Percentiles rank a stretch among this genome's conserved stretches.
Conservation (phyloP, 1,140 invertebrate species). For the Rhopalosiphum padi region DNA sequence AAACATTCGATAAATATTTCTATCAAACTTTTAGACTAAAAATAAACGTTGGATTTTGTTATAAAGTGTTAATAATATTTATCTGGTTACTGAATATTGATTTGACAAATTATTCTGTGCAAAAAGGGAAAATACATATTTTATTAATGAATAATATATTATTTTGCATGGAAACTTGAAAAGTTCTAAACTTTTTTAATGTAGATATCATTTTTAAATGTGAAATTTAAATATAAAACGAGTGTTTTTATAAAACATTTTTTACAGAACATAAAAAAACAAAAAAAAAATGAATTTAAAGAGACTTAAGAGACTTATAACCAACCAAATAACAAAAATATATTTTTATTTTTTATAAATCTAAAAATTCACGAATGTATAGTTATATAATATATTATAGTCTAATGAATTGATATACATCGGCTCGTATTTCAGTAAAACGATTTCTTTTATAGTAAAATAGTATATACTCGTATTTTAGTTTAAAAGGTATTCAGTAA, state of each 20-base stretch:
- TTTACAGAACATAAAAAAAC: not conserved
- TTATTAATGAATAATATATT: not conserved
- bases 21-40: too few relatives aligned
- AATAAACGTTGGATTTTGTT: too few relatives aligned
- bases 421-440: not conserved
- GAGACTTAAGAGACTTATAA: not conserved
- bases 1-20: too few relatives aligned
- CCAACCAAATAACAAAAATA: not conserved
- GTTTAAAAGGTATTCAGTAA: not conserved
- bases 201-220: not conserved
- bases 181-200: too few relatives aligned
- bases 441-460: not conserved
- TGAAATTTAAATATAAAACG: not conserved
- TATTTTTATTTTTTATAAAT: not conserved
- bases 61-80: too few relatives aligned
- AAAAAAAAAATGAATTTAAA: not conserved
- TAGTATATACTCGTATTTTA: not conserved
- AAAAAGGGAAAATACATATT: not conserved
- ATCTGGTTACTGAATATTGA: too few relatives aligned
- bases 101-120: too few relatives aligned
- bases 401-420: not conserved
- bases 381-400: not conserved
- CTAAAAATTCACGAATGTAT: not conserved
- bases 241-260: not conserved
- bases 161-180: too few relatives aligned